Conservation (phyloP, 2,113 vertebrate genomes). For the Varanus komodoensis region DNA sequence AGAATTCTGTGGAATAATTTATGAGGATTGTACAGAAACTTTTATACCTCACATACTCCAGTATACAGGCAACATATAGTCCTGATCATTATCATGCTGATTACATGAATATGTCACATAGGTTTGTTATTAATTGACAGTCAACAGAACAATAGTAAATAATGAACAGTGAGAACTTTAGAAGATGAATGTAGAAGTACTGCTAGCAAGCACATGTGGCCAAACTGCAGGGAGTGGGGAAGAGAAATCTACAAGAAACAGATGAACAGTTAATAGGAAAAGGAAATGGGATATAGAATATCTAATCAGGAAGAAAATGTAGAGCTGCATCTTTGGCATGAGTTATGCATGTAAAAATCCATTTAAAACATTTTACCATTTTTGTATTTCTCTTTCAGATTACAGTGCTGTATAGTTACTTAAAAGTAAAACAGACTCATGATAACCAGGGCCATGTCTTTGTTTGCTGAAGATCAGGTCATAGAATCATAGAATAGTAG, state of each 20-base stretch:
- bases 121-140: not conserved
- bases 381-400: not conserved
- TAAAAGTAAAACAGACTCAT: not conserved
- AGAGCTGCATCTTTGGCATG: not conserved
- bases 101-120: not conserved
- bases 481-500: no score
- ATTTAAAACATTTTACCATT: not conserved
- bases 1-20: not conserved
- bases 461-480: not conserved
- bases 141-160: not conserved
- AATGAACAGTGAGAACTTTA: not conserved
- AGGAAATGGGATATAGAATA: not conserved
- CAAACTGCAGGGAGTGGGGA: not conserved
- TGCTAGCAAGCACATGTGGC: not conserved
- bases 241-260: not conserved
- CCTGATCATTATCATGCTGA: not conserved
- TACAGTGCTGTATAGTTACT: not conserved
- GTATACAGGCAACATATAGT: not conserved
- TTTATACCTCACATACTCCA: not conserved
- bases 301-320: not conserved
- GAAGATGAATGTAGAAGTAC: not conserved
- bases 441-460: not conserved
- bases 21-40: not conserved
- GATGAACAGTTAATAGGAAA: not conserved
- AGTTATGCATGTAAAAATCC: not conserved